A percentile compares a stretch with the other conserved stretches of the same genome.
Evolutionary conservation across 2,113 vertebrate species (phyloP).

Genomic region (Pipa parva): DNA sequence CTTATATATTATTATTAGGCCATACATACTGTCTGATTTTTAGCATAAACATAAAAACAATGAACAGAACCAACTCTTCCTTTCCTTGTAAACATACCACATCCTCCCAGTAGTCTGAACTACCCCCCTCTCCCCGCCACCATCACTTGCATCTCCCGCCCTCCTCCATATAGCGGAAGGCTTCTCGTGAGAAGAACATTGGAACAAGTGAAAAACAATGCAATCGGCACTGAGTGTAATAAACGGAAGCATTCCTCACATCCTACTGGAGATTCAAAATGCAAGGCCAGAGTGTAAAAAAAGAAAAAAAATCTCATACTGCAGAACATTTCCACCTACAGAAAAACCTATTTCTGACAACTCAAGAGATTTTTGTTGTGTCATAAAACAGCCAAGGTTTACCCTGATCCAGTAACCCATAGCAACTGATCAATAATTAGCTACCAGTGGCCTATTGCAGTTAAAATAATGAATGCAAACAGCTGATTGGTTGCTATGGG

Average conservation of each 20-base stretch:
- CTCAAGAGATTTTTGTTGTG: not conserved
- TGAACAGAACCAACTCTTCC: not conserved
- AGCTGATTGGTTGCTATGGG: too few relatives aligned
- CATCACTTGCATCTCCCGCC: not conserved
- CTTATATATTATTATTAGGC: too few relatives aligned
- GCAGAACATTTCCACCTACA: too few relatives aligned
- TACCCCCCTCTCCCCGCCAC: not conserved
- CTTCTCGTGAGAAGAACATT: not conserved
- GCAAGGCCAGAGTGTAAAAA: not conserved
- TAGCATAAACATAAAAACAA: not conserved
- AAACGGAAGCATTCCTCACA: constrained; percentile 19
- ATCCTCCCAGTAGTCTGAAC: not conserved
- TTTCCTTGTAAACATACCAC: not conserved
- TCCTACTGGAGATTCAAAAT: not conserved
- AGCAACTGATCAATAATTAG: too few relatives aligned
- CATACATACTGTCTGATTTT: too few relatives aligned
- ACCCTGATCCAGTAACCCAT: too few relatives aligned
- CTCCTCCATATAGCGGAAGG: not conserved
- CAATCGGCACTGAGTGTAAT: not conserved
- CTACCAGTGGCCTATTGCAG: too few relatives aligned
- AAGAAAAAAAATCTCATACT: too few relatives aligned
- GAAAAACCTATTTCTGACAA: too few relatives aligned
- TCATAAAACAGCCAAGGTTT: not conserved
- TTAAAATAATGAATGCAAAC: too few relatives aligned
- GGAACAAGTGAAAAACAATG: not conserved